Evolutionary conservation across 2,888 invertebrate species (phyloP), one percentile per base, ranked within the genome.

Genomic region (Ormyrus nitidulus): DNA sequence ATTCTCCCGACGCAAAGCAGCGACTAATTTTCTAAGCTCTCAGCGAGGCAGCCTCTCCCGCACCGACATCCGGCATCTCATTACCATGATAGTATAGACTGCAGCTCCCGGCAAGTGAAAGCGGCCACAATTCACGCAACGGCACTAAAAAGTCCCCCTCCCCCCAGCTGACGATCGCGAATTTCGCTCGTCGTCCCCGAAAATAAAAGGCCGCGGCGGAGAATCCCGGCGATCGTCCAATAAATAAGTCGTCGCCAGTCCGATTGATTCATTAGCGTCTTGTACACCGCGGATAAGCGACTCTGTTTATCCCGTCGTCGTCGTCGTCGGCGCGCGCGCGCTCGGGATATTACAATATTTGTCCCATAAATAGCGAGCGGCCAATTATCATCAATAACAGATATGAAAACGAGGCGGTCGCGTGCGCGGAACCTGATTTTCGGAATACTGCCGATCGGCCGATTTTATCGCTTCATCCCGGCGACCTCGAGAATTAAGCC

Each of bases 321-420:
- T 19, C 19, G 11, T 58, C 9, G 6, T 6, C 2, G 6, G 11
- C 11, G 7, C 8, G 6, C 6, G 19, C 62, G 44, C 5, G 46
- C 9, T 2, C n/a, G n/a, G 19, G 19, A 49, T n/a, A 64, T 68
- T 68, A 54, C 10, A 79, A 77, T 80, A 77, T 73, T 76, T 46
- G 59, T 59, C 62, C 77, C 77, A 56, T 72, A 82, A 83, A 81
- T 68, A 65, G 69, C 78, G 81, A 72, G 70, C 81, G 76, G 80
- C 80, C 83, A 85, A 83, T 84, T 85, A 85, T 83, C 83, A 80
- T 82, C 78, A 85, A 86, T 86, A 84, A 83, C 71, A 72, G 66
- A 79, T 78, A 76, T 64, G 70, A 76, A 77, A 34, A 76, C 51
- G 68, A 74, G 5, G 11, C 13, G 6, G 54, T 6, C 19, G 10